Evolutionary conservation across 1,140 invertebrate species (phyloP).

Genomic region (Apis dorsata): DNA sequence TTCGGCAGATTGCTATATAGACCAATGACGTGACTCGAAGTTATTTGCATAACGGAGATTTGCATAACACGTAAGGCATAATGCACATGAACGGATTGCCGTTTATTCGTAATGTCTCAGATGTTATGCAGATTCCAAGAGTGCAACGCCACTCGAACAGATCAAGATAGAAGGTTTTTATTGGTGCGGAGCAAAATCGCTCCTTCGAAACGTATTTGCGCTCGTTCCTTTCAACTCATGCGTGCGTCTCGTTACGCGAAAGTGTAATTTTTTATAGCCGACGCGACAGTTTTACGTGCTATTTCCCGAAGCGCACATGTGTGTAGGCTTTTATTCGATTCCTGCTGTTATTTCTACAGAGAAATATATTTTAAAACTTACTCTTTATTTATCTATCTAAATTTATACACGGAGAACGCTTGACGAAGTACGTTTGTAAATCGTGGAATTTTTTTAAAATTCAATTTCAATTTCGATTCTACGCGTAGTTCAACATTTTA

Average conservation of each 20-base stretch:
- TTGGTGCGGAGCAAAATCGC: not conserved
- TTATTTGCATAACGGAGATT: constrained; percentile 18
- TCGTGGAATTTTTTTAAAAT: too few relatives aligned
- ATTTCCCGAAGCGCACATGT: not conserved
- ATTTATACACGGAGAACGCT: not conserved
- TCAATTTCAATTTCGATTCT: too few relatives aligned
- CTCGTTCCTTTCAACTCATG: not conserved
- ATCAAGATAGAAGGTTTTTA: constrained; percentile 33
- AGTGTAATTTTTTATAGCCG: not conserved
- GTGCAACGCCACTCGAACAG: not conserved
- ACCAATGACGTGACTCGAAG: not conserved
- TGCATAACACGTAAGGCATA: constrained; percentile 38
- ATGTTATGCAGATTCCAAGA: constrained; percentile 41
- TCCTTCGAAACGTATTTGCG: not conserved
- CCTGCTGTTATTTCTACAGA: not conserved
- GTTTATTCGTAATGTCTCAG: constrained; percentile 37
- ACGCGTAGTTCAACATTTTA: too few relatives aligned
- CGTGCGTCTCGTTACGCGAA: not conserved
- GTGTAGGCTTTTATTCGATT: not conserved
- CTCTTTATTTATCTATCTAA: not conserved
- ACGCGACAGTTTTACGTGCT: not conserved
- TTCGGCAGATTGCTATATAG: constrained; percentile 30
- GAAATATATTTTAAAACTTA: not conserved
- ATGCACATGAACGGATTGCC: constrained; percentile 8
- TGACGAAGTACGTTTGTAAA: too few relatives aligned